These are phyloP conservation scores for Megalops atlanticus DNA, from an alignment of 2,113 vertebrate species.

Conservation along the genomic window DNA sequence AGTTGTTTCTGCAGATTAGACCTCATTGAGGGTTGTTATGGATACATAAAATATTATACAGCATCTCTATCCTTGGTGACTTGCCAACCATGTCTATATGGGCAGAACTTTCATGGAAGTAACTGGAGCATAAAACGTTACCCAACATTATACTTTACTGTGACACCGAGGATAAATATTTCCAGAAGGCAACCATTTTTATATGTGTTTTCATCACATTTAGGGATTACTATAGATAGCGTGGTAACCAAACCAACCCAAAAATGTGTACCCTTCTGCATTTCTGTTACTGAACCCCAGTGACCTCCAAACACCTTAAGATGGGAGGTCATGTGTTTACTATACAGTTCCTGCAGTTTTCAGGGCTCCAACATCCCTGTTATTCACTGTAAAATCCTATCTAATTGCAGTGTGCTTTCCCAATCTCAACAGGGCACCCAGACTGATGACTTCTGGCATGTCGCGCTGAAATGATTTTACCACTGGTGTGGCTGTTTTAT, in stretches of 20 bases:
- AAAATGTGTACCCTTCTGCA: not conserved
- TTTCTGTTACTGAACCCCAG: not conserved
- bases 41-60: slow-evolving; percentile 4
- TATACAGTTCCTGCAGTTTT: not conserved
- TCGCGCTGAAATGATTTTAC: not conserved
- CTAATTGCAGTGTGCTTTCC: not conserved
- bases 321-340: not conserved
- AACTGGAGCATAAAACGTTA: not conserved
- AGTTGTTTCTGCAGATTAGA: not conserved
- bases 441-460: not conserved
- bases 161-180: not conserved
- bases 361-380: not conserved
- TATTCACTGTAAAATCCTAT: not conserved
- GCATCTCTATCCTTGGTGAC: slow-evolving; percentile 5
- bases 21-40: slow-evolving; percentile 12
- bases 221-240: not conserved
- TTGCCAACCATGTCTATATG: not conserved
- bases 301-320: not conserved
- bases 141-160: not conserved
- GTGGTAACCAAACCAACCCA: not conserved
- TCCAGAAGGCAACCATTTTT: not conserved
- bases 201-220: not conserved
- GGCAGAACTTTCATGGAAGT: not conserved
- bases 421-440: not conserved
- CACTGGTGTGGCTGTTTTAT: not conserved